phyloP scores from a whole-genome alignment of 2,888 invertebrate species.

The Melinopterus prodromus region DNA sequence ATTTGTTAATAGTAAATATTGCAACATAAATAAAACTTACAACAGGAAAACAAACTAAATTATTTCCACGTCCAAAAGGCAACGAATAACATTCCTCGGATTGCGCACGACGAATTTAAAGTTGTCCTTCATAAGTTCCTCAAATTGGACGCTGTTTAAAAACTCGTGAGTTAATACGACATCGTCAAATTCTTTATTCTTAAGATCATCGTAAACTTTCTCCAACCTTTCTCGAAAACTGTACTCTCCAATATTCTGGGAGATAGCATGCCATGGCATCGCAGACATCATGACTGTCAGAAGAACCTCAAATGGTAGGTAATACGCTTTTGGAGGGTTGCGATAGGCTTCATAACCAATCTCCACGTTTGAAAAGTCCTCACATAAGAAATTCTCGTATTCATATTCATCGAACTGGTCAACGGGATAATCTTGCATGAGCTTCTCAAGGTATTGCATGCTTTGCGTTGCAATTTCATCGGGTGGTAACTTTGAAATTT shows the following conservation, averaged over 20 bases:
- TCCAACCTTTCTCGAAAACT: conserved; percentile 52
- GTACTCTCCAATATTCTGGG: conserved; percentile 48
- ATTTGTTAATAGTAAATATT: background rate
- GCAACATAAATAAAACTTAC: conserved; percentile 10
- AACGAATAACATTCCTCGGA: conserved; percentile 44
- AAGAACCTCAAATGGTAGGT: conserved; percentile 51
- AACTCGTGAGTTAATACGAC: conserved; percentile 53
- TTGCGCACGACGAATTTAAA: conserved; percentile 49
- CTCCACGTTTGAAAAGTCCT: conserved; percentile 44
- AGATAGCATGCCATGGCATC: conserved; percentile 53
- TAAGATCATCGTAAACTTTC: conserved; percentile 49
- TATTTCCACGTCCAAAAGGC: conserved; percentile 15
- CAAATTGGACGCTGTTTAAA: conserved; percentile 49
- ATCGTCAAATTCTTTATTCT: conserved; percentile 49
- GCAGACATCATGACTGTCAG: conserved; percentile 50
- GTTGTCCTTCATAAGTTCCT: conserved; percentile 45
- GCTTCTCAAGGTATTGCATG: conserved; percentile 26
- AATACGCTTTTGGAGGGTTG: conserved; percentile 44
- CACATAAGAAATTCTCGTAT: conserved; percentile 29
- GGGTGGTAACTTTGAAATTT: background rate
- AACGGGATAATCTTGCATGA: conserved; percentile 31
- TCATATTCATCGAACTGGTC: conserved; percentile 25
- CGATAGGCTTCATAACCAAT: conserved; percentile 39
- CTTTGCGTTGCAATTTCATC: conserved; percentile 15
- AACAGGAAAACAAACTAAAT: background rate